Evolutionary conservation across 37 sponge, comb jelly and placozoan species (phyloP), one percentile per base, ranked within the genome.

Genomic region (Ianthella basta): DNA sequence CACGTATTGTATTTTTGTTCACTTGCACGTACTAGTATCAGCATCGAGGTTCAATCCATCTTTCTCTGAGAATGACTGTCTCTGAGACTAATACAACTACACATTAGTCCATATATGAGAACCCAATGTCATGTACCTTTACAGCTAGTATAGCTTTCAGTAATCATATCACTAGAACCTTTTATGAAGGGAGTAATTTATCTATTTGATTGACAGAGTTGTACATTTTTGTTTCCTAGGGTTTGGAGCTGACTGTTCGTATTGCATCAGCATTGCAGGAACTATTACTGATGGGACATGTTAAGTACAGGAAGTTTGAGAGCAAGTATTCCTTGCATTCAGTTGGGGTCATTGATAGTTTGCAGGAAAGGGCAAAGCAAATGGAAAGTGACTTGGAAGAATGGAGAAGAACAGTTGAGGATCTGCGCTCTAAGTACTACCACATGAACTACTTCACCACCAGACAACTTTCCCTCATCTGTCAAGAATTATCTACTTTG

Each of bases 401-500:
- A 34, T 92, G 86, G 89, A 55, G 57, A 39, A 35, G 67, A 24
- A 35, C 77, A 14, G 73, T 92, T 8, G 30, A 75, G 4, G 41
- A 79, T 24, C 27, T 61, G 8, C 75, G 92, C 0, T 33, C 56
- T 0, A 34, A 86, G 18, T 86, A 59, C 56, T 88, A 92, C 79
- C 80, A 78, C 37, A 21, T 92, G 36, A 92, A 92, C 50, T 92
- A 92, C 82, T 92, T 59, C 64, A 92, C 92, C 12, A 84, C 89
- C 29, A 84, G 15, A 12, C 92, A 92, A 79, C 80, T 92, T 14
- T 69, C 88, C 16, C 54, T 35, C 3, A 82, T 92, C 18, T 37
- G 89, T 44, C 72, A 75, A 29, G 89, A 88, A 60, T 83, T 92
- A 8, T 75, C 78, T 36, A 18, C 50, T 8, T 44, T 44, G 50